Evolutionary conservation across 1,140 invertebrate species (phyloP), one percentile per base, ranked within the genome.

Genomic region (Semibalanus balanoides): DNA sequence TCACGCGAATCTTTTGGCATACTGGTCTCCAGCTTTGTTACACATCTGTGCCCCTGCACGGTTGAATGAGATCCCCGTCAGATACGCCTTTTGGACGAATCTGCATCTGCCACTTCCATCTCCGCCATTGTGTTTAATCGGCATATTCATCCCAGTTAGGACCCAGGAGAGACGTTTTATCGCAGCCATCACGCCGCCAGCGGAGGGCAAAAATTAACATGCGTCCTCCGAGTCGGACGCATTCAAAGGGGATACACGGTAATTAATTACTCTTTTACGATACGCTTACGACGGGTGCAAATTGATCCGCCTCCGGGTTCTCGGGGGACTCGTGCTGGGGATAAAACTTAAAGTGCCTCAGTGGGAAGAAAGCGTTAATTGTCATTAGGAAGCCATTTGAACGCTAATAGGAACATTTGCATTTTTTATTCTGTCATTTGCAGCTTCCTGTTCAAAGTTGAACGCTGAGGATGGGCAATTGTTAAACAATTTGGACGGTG

Each of bases 251-350:
- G 51, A 14, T 64, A 64, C 51, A 25, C 22, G 11, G 51, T 64
- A 64, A 64, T 64, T 64, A 64, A 64, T 64, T 64, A 64, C 51
- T 64, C 51, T 64, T 64, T 64, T 64, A 64, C 51, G 51, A 64
- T 64, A 64, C 51, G 51, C 51, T 64, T 64, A 64, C 51, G 51
- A 64, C 51, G 51, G 51, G 51, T 64, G 51, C 51, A 64, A 64
- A 64, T 64, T 64, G 51, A 64, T 64, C 51, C 22, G 51, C 11
- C 51, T 25, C 51, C 22, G 14, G 11, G 7, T 1, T 25, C 51
- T 19, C 51, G 11, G 51, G 51, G 22, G 51, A 64, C 51, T 64
- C 51, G 51, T 64, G 51, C 22, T 19, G 14, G 22, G 51, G 51
- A 64, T 64, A 64, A 64, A 64, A 64, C 14, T 64, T 64, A 64